These are phyloP conservation scores for Neoascia interrupta DNA, from an alignment of 2,888 invertebrate species.

Conservation along the genomic window DNA sequence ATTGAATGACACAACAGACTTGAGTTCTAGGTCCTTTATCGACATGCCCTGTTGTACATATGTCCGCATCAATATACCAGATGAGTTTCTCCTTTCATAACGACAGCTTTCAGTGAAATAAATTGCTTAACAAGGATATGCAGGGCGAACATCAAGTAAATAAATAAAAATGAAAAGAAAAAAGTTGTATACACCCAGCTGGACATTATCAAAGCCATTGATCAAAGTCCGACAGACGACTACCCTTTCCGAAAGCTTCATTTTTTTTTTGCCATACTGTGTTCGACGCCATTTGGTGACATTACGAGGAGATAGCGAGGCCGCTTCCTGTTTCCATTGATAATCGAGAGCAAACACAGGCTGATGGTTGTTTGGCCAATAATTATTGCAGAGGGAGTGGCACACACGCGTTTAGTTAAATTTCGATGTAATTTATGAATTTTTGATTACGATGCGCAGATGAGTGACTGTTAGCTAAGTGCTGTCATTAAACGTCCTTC, in stretches of 20 bases:
- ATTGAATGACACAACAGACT: conserved; percentile 6
- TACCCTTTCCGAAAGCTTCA: not conserved
- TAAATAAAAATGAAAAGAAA: not conserved
- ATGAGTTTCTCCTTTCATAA: conserved; percentile 31
- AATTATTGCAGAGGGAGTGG: conserved; percentile 32
- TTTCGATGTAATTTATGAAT: conserved; percentile 43
- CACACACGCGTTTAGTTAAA: too few relatives aligned
- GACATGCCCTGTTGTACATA: not conserved
- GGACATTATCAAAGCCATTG: conserved; percentile 23
- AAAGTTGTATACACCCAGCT: not conserved
- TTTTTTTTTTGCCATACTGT: not conserved
- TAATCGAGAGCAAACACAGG: conserved; percentile 30
- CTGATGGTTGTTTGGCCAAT: conserved; percentile 25
- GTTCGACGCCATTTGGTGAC: not conserved
- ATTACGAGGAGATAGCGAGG: not conserved
- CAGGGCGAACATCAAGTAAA: not conserved
- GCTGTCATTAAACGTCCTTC: not conserved
- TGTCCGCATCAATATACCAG: not conserved
- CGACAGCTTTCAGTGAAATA: conserved; percentile 21
- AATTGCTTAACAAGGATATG: conserved; percentile 14
- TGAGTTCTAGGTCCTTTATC: not conserved
- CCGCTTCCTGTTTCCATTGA: not conserved
- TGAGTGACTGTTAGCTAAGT: not conserved
- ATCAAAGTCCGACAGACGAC: conserved; percentile 12
- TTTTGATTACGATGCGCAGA: not conserved